These are phyloP conservation scores for Siniperca undulata DNA, from an alignment of 2,797 vertebrate species.

Conservation along the genomic window DNA sequence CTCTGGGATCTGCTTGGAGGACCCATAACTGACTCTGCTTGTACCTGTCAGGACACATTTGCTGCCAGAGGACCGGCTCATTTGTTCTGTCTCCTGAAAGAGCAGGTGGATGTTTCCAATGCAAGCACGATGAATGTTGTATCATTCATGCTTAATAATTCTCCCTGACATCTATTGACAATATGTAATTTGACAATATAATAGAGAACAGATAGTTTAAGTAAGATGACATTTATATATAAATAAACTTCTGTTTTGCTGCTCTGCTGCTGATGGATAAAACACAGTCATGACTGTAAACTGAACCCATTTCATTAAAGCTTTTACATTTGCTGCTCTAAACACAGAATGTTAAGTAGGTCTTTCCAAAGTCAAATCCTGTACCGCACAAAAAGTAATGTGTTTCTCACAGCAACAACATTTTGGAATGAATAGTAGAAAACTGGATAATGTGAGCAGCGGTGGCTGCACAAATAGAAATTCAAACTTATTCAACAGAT, in stretches of 20 bases:
- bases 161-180: constrained; percentile 15
- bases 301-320: constrained; percentile 64
- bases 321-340: constrained; percentile 65
- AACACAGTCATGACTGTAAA: constrained; percentile 62
- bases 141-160: constrained; percentile 30
- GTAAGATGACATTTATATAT: constrained; percentile 42
- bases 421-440: constrained; percentile 34
- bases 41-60: constrained; percentile 82
- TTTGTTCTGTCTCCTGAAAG: constrained; percentile 69
- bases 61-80: constrained; percentile 65
- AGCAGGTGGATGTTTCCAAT: constrained; percentile 35
- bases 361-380: constrained; percentile 70
- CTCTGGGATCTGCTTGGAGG: constrained; percentile 67
- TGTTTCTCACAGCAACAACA: constrained; percentile 42
- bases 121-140: constrained; percentile 30
- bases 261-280: constrained; percentile 48
- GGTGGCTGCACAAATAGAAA: constrained; percentile 26
- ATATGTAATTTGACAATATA: constrained; percentile 37
- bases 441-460: constrained; percentile 15
- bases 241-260: constrained; percentile 28
- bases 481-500: constrained; percentile 17
- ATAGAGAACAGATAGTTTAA: constrained; percentile 31
- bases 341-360: constrained; percentile 73
- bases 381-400: constrained; percentile 39
- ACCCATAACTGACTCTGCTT: constrained; percentile 77